A percentile compares a stretch with the other conserved stretches of the same genome.
Conservation (phyloP, 2,888 invertebrate genomes). For the Tromatobia lineatoria region DNA sequence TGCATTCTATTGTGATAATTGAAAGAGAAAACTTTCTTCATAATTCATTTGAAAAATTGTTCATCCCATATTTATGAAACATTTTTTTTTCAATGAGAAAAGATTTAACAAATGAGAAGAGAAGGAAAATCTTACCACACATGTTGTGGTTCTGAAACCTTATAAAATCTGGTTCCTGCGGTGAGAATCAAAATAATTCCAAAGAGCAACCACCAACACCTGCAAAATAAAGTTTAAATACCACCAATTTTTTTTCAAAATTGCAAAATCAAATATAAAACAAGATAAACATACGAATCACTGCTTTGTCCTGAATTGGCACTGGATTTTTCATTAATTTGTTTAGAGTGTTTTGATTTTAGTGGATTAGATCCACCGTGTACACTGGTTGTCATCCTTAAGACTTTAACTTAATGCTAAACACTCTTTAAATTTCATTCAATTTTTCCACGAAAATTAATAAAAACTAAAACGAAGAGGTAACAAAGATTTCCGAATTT, state of each 20-base stretch:
- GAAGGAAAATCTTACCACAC: slow-evolving; percentile 91
- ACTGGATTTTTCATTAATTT: slow-evolving; percentile 14
- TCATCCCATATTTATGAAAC: too few relatives aligned
- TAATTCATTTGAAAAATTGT: too few relatives aligned
- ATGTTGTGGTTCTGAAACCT: slow-evolving; percentile 96
- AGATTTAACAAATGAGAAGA: neutral
- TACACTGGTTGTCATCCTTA: slow-evolving; percentile 37
- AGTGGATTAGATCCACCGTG: slow-evolving; percentile 35
- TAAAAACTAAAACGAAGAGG: neutral
- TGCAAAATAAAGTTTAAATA: slow-evolving; percentile 64
- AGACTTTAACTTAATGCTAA: neutral
- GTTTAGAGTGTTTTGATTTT: slow-evolving; percentile 52
- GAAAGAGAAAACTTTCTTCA: neutral
- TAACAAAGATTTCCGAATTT: neutral
- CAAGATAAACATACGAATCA: slow-evolving; percentile 63
- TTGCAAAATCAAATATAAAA: neutral
- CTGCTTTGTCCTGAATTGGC: slow-evolving; percentile 11
- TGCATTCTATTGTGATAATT: neutral
- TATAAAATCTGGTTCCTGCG: slow-evolving; percentile 93
- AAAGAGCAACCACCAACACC: slow-evolving; percentile 90
- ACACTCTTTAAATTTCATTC: neutral
- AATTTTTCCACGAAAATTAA: neutral
- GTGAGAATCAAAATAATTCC: slow-evolving; percentile 89
- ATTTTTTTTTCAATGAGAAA: too few relatives aligned
- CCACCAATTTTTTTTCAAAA: neutral